phyloP scores from a whole-genome alignment of 2,888 invertebrate species.

The Drosophila sordidula region DNA sequence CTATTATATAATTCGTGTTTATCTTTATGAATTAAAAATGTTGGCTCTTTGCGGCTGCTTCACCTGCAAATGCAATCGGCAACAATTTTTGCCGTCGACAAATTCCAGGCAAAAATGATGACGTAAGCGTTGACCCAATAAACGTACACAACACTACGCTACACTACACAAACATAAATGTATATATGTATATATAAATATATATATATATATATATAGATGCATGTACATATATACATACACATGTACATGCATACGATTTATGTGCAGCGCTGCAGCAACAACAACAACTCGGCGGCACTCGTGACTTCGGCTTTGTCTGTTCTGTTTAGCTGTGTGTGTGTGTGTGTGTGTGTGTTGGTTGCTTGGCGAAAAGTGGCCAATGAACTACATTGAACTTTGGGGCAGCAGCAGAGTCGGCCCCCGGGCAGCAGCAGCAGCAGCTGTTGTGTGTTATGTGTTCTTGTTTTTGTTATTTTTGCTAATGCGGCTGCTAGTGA shows the following conservation, averaged over 20 bases:
- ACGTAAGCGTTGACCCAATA: slow-evolving; percentile 80
- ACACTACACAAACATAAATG: background rate
- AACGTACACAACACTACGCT: slow-evolving; percentile 37
- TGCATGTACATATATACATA: slow-evolving; percentile 8
- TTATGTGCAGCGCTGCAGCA: slow-evolving; percentile 64
- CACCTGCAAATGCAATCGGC: slow-evolving; percentile 50
- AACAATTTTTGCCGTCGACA: slow-evolving; percentile 38
- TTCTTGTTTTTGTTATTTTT: slow-evolving; percentile 37
- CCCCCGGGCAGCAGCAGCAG: slow-evolving; percentile 52
- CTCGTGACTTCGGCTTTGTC: slow-evolving; percentile 81
- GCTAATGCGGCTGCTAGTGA: slow-evolving; percentile 30
- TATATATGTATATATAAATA: slow-evolving; percentile 10
- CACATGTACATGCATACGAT: slow-evolving; percentile 57
- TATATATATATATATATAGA: slow-evolving; percentile 10
- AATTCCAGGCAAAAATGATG: slow-evolving; percentile 76
- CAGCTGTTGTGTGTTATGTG: slow-evolving; percentile 73
- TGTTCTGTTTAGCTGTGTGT: slow-evolving; percentile 57
- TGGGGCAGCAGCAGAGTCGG: slow-evolving; percentile 59
- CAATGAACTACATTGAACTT: slow-evolving; percentile 81
- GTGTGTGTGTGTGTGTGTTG: slow-evolving; percentile 32
- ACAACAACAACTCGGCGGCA: slow-evolving; percentile 57
- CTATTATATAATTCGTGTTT: slow-evolving; percentile 38
- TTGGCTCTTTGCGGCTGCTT: slow-evolving; percentile 7
- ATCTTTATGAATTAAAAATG: slow-evolving; percentile 52
- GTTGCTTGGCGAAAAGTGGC: slow-evolving; percentile 76